Percentiles rank a stretch among this genome's conserved stretches.
phyloP scores from a whole-genome alignment of 2,888 invertebrate species.

The Xanthia icteritia region DNA sequence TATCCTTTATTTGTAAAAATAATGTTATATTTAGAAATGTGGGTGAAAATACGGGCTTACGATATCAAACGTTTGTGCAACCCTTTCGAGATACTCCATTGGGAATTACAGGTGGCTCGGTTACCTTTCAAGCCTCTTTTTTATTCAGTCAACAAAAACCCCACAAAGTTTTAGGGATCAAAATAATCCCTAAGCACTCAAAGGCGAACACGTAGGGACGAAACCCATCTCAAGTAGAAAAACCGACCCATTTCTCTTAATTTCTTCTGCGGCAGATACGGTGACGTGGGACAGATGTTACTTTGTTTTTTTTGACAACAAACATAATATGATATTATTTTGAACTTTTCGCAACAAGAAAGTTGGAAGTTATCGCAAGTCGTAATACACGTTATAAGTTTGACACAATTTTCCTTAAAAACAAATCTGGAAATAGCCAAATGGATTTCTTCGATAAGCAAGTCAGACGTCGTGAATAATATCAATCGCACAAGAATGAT shows the following conservation, averaged over 20 bases:
- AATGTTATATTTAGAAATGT: conserved; percentile 12
- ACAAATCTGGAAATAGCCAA: conserved; percentile 21
- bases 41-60: not conserved
- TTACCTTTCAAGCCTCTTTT: conserved; percentile 36
- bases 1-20: conserved; percentile 11
- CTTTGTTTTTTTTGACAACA: conserved; percentile 35
- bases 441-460: not conserved
- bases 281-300: conserved; percentile 37
- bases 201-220: conserved; percentile 38
- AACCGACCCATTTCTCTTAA: conserved; percentile 50
- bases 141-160: conserved; percentile 23
- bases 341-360: conserved; percentile 24
- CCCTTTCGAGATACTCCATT: conserved; percentile 11
- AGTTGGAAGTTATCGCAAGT: conserved; percentile 16
- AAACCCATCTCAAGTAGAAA: conserved; percentile 22
- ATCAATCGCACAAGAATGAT: not conserved
- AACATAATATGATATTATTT: conserved; percentile 28
- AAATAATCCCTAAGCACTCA: conserved; percentile 45
- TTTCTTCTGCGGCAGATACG: conserved; percentile 32
- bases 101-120: conserved; percentile 36
- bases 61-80: conserved; percentile 7
- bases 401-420: conserved; percentile 27
- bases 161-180: conserved; percentile 28
- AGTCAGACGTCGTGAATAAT: not conserved
- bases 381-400: conserved; percentile 12